Conservation (phyloP, 2,888 invertebrate genomes). For the Taenaris catops region DNA sequence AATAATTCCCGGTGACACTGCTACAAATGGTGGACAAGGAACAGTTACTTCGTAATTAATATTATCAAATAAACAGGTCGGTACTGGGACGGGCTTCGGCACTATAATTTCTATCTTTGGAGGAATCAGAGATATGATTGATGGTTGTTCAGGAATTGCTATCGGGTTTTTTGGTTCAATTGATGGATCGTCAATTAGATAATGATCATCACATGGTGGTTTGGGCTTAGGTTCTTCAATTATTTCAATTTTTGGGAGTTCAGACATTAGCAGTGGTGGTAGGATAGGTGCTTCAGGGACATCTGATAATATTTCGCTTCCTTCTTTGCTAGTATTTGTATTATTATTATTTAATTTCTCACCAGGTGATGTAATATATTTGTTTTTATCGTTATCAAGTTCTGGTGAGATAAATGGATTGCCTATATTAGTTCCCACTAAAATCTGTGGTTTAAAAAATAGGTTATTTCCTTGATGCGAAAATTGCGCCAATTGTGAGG, state of each 20-base stretch:
- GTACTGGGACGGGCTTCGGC: slow-evolving; percentile 8
- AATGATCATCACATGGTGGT: background rate
- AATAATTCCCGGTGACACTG: slow-evolving; percentile 2
- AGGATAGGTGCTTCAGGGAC: slow-evolving; percentile 12
- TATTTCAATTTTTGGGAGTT: slow-evolving; percentile 7
- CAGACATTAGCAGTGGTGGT: slow-evolving; percentile 9
- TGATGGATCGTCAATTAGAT: background rate
- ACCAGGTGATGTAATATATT: background rate
- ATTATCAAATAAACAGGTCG: slow-evolving; percentile 2
- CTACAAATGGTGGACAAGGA: slow-evolving; percentile 9
- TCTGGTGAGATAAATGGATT: slow-evolving; percentile 5
- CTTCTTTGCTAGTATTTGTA: background rate
- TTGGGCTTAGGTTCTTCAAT: background rate
- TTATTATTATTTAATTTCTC: background rate
- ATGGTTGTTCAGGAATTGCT: slow-evolving; percentile 11
- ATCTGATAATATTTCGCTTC: background rate
- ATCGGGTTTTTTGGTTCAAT: slow-evolving; percentile 5
- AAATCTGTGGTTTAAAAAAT: slow-evolving; percentile 36
- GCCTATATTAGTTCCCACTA: slow-evolving; percentile 10
- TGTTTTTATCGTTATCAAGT: background rate
- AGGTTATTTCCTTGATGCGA: slow-evolving; percentile 41
- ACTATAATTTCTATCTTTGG: slow-evolving; percentile 3
- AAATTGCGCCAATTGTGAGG: slow-evolving; percentile 25
- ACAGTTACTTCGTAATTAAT: slow-evolving; percentile 2
- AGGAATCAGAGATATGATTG: slow-evolving; percentile 25